Base-by-base conservation (phyloP, 2,113 vertebrate species). In the Takifugu bimaculatus region DNA sequence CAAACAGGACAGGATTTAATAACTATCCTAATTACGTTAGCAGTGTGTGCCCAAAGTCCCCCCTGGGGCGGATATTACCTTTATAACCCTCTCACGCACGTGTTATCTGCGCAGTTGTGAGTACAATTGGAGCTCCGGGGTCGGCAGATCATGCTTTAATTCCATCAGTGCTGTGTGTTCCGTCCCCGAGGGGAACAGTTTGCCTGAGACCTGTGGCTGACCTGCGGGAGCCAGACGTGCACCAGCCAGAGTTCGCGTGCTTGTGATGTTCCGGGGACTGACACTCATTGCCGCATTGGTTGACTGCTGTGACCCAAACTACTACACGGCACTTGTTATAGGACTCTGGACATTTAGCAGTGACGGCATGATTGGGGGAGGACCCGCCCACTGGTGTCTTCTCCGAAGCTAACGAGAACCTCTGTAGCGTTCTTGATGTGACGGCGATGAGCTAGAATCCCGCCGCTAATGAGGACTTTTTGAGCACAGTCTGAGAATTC, bases 401-500 rank as follows among this genome's bases (percentile, higher is more conserved):
- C 63, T 44, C 35, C 52, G 53, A 55, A 58, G 64, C 60, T 80
- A 84, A 84, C 78, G 71, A 83, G 68, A 48, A 65, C 68, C 79
- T 68, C 78, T 58, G 56, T 48, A 63, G 78, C 70, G 72, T 54
- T 60, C 76, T 65, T 69, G 66, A 54, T 60, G 72, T 76, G 84
- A 81, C 76, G 77, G 78, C 70, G 79, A 87, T 60, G 75, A 80
- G 73, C 66, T 6, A 20, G 52, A 82, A 58, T 75, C 27, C 58
- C 26, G 13, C 61, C 43, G 7, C 75, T 85, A 88, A 87, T 85
- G 82, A 88, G 78, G 65, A 67, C 26, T 62, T 65, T 57, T 68
- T 65, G n/a, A 35, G 70, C 48, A 59, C 44, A 81, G 72, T 3
- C 35, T 2, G 13, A 61, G 54, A 27, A 58, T 65, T 71, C 53